Conservation (phyloP, 2,888 invertebrate species). For the Conistra vaccinii region DNA sequence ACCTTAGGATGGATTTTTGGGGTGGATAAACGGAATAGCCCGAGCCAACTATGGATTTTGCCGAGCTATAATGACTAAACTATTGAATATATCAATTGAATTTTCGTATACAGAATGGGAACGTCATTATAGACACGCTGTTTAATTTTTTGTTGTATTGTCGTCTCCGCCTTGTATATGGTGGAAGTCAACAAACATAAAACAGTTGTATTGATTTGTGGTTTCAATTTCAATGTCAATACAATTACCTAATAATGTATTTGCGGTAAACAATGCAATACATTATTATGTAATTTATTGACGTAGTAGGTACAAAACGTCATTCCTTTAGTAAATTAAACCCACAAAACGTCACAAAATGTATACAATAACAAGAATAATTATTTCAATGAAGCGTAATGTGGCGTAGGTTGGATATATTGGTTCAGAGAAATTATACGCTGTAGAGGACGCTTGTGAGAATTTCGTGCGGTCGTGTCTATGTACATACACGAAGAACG, state of each 20-base stretch:
- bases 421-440: not conserved
- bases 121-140: no score
- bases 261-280: not conserved
- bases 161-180: no score
- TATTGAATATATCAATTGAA: no score
- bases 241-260: no score
- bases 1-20: no score
- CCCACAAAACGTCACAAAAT: not conserved
- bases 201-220: not conserved
- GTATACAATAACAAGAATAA: not conserved
- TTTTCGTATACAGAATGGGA: no score
- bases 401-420: not conserved
- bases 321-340: not conserved
- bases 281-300: not conserved
- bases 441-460: not conserved
- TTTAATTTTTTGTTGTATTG: no score
- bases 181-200: not conserved
- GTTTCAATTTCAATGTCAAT: not conserved
- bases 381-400: not conserved
- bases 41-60: no score
- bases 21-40: no score
- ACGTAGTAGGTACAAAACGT: not conserved
- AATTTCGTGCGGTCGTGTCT: no score
- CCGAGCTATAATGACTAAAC: no score
- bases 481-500: no score